Evolutionary conservation across 1,140 invertebrate species (phyloP), one percentile per base, ranked within the genome.

Genomic region (Metopolophium dirhodum): DNA sequence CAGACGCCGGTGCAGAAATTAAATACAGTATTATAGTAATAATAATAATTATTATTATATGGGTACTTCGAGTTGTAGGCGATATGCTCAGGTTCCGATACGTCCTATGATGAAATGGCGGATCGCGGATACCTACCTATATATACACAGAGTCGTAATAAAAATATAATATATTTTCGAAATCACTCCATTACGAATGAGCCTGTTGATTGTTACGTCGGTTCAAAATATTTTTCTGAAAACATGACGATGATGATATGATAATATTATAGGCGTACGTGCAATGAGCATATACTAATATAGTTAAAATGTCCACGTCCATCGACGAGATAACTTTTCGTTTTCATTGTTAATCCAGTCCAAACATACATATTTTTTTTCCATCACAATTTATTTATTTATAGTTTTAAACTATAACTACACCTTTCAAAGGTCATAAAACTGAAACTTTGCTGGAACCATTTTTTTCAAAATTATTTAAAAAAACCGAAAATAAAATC

Each of bases 1-100:
- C 61, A 0, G n/a, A 77, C 30, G 7, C 6, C 30, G 61, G 14
- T n/a, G 61, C 61, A n/a, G n/a, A 77, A 77, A 77, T 35, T 77
- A n/a, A 68, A 68, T 77, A 68, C 14, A 54, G 61, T n/a, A 77
- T 77, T 77, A 77, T n/a, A n/a, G 61, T 35, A 77, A 18, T n/a
- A 54, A 54, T 68, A 68, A 68, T 68, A n/a, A 68, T 77, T 77
- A 77, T n/a, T n/a, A 77, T 77, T 77, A 77, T n/a, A 77, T n/a
- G n/a, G 61, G 61, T n/a, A 77, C 11, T 9, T 9, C 30, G 61
- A 68, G 61, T 77, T 77, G n/a, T 77, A 77, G 30, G n/a, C 61
- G 30, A 77, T 77, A 7, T 23, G 30, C 6, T 14, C 61, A 18
- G n/a, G 61, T n/a, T 18, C 61, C 14, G n/a, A 77, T 77, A 68